Base-by-base conservation (phyloP, 2,113 vertebrate genomes). In the Pelecanoides urinatrix region DNA sequence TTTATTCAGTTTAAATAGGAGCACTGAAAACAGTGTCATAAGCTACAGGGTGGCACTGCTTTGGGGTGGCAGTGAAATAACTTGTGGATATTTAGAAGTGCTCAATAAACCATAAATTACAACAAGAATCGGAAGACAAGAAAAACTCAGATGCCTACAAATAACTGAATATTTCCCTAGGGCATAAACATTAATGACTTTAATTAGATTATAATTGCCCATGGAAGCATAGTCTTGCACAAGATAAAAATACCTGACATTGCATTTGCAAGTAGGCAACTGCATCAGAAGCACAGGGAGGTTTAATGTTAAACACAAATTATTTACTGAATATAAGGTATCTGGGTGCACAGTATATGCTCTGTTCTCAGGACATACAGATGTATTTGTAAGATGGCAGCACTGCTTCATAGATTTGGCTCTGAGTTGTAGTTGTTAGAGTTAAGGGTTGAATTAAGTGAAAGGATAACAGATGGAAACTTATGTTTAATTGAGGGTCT, bases 201-300 rank as follows among this genome's bases (percentile, higher is more conserved):
- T 98, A 98, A 97, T 97, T 97, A 98, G 94, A 85, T 97, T 94
- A 90, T 98, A 97, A 98, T 97, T 97, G 94, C 94, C 96, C 38
- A 15, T 91, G 94, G 94, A 92, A 95, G 96, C 76, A 44, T 77
- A 90, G 87, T 94, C 92, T 97, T 90, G 67, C 63, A 61, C 73
- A 84, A 94, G 90, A 96, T 96, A 95, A 96, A 98, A 97, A 97
- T 89, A 96, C 88, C 91, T 97, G 96, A 93, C 88, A 92, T 71
- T 88, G 81, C 55, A 55, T 75, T 92, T 92, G 79, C 84, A 76
- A 61, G 75, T 68, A 91, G 89, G 89, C 70, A 92, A 82, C 92
- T 84, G 84, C 70, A 42, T 90, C 73, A 86, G 73, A 79, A 71
- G 6, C 68, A 59, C 40, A 68, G 86, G 72, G 61, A 80, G 22